Base-by-base conservation (phyloP, 2,888 invertebrate species). In the Limenitis camilla region DNA sequence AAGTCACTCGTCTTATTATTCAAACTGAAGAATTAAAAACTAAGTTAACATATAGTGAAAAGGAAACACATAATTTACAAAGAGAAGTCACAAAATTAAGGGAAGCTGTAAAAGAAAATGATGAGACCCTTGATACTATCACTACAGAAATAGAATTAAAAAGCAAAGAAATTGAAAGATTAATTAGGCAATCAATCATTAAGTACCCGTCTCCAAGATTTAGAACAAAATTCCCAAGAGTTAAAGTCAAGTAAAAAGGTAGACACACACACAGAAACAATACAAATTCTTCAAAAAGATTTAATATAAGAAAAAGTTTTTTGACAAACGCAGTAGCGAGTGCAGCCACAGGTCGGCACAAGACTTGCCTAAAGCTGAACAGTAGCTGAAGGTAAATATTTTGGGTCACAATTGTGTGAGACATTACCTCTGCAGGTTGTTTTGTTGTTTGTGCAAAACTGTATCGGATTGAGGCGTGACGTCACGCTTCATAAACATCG, bases 171-270 rank as follows among this genome's bases (percentile, higher is more conserved):
- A 85, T 93, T n/a, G 81, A 85, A 46, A 89, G 91, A 55, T 77
- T 94, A 32, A 81, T 81, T 32, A 91, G 91, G 68, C 92, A 93
- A 90, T 42, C 87, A 89, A 51, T 78, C 81, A 5, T 89, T 92
- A 68, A 88, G 92, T 47, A 86, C 83, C 48, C 92, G 92, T 72
- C 83, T 96, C 29, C 91, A 92, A 61, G 96, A 96, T 66, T 89
- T 94, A 53, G 97, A 98, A 78, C 92, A 93, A 73, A 96, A 95
- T 74, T 92, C 94, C 62, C 93, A 93, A 74, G 96, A 97, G 69
- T 79, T 97, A 38, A 89, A 92, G 64, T 95, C 96, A 28, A 93
- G 94, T 71, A 91, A 94, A 43, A 93, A 95, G 58, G 91, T 96
- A 44, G 95, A 96, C 73, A n/a, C n/a, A n/a, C n/a, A n/a, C n/a